Conservation (phyloP, 2,888 invertebrate genomes). For the Vannuccia rotundouncinata region DNA sequence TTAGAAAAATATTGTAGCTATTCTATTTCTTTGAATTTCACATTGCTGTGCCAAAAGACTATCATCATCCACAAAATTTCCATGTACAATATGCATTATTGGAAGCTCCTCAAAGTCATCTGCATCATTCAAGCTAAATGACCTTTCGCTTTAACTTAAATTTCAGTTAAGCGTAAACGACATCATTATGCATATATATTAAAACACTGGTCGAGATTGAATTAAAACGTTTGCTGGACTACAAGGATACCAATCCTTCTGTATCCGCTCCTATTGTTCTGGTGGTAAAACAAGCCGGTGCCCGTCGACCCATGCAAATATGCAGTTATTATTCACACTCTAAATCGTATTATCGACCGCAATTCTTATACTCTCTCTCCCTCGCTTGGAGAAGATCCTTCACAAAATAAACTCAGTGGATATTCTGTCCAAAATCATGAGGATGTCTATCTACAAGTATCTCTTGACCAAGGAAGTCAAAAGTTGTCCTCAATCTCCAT, state of each 20-base stretch:
- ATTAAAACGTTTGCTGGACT: not conserved
- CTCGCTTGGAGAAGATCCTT: conserved; percentile 22
- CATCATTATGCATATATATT: too few species aligned
- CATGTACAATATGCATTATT: too few species aligned
- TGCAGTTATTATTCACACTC: conserved; percentile 21
- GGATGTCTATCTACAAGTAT: conserved; percentile 6
- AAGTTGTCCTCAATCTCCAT: conserved; percentile 7
- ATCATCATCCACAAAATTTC: too few species aligned
- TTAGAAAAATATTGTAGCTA: too few species aligned
- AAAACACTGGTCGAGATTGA: not conserved
- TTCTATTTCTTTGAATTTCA: too few species aligned
- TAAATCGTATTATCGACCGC: conserved; percentile 3
- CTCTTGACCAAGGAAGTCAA: conserved; percentile 20
- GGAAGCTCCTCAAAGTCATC: too few species aligned
- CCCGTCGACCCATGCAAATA: not conserved
- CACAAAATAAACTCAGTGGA: not conserved
- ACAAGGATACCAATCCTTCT: not conserved
- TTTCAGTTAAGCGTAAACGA: too few species aligned
- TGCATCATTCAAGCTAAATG: too few species aligned
- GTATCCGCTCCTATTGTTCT: not conserved
- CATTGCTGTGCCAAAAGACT: too few species aligned
- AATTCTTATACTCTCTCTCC: not conserved
- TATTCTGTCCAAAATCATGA: conserved; percentile 1
- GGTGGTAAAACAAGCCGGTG: not conserved
- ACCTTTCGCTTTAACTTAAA: too few species aligned